Evolutionary conservation across 2,888 invertebrate species (phyloP).

Genomic region (Acanthosepion pharaonis): DNA sequence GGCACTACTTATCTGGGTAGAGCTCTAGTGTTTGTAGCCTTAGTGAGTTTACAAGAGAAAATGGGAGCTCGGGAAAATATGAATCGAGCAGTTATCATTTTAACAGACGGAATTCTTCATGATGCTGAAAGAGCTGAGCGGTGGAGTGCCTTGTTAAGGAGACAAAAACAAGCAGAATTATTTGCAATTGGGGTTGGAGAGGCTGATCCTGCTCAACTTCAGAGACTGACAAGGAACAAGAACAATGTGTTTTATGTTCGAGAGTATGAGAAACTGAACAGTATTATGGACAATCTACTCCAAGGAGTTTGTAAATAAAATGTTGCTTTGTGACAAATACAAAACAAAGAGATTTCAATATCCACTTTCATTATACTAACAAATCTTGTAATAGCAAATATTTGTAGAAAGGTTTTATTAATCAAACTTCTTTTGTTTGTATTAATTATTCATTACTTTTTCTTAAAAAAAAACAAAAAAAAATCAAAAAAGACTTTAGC

Average conservation of each 20-base stretch:
- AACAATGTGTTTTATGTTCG: conserved; percentile 43
- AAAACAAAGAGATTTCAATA: background rate
- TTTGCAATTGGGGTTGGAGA: conserved; percentile 39
- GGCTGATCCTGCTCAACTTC: conserved; percentile 42
- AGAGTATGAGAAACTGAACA: conserved; percentile 23
- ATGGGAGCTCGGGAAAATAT: conserved; percentile 24
- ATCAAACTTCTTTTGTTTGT: background rate
- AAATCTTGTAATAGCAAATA: background rate
- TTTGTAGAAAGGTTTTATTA: background rate
- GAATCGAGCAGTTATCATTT: conserved; percentile 24
- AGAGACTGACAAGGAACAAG: conserved; percentile 35
- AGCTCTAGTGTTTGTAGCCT: conserved; percentile 36
- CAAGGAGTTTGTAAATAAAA: conserved; percentile 38
- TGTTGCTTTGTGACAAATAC: background rate
- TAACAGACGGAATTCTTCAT: conserved; percentile 35
- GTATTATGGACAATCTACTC: conserved; percentile 43
- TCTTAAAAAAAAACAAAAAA: background rate
- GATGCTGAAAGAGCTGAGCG: conserved; percentile 42
- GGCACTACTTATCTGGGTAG: conserved; percentile 34
- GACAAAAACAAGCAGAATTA: conserved; percentile 41
- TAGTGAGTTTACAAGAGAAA: conserved; percentile 41
- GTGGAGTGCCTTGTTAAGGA: conserved; percentile 35
- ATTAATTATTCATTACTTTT: background rate
- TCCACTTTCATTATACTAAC: background rate
- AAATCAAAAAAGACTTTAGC: background rate